phyloP scores from a whole-genome alignment of 2,113 vertebrate species.

The Oryctolagus cuniculus region DNA sequence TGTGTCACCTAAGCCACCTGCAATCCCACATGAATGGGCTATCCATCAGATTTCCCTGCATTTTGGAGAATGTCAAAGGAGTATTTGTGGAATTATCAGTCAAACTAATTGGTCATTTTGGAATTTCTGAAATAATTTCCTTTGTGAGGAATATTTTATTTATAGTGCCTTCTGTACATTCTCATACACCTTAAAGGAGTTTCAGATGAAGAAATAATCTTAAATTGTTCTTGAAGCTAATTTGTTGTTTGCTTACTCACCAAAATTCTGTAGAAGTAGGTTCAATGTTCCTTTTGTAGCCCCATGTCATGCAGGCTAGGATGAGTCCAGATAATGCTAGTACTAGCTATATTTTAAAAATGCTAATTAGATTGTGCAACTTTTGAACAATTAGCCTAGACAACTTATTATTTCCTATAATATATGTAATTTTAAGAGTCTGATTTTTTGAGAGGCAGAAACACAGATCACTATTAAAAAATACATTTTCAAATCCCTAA shows the following conservation, averaged over 20 bases:
- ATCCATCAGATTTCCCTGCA: background rate
- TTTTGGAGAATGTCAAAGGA: background rate
- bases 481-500: background rate
- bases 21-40: background rate
- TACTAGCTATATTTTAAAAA: conserved; percentile 16
- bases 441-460: too few species aligned
- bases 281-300: background rate
- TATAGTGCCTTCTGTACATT: background rate
- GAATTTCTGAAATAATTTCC: conserved; percentile 7
- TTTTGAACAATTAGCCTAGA: conserved; percentile 20
- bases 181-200: background rate
- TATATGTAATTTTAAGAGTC: background rate
- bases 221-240: background rate
- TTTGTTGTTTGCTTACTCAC: background rate
- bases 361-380: background rate
- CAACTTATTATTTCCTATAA: background rate
- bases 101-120: background rate
- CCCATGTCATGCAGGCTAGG: background rate
- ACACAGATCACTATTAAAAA: background rate
- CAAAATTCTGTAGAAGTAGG: background rate
- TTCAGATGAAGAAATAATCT: background rate
- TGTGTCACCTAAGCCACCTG: background rate
- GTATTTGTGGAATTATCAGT: background rate
- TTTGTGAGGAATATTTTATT: conserved; percentile 1
- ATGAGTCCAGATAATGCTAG: background rate